Conservation (phyloP, 2,797 vertebrate species). For the Podarcis lilfordi region DNA sequence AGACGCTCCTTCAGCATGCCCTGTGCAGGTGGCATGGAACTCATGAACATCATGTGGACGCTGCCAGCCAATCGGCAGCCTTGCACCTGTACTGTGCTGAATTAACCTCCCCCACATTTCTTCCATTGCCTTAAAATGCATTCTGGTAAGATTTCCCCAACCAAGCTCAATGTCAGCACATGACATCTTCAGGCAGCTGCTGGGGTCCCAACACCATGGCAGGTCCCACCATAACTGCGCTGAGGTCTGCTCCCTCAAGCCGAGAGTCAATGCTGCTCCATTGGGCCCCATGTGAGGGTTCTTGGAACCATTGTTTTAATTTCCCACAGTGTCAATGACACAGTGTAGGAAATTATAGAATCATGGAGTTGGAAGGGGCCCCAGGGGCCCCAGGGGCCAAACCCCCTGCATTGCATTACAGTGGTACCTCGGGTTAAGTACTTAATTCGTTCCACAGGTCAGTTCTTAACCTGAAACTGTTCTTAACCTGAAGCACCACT, state of each 20-base stretch:
- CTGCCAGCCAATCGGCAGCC: not conserved
- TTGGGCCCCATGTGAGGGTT: not conserved
- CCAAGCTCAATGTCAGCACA: not conserved
- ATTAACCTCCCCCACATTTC: too few relatives aligned
- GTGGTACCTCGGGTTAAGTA: too few relatives aligned
- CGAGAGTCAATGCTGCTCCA: too few relatives aligned
- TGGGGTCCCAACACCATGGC: not conserved
- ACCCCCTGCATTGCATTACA: too few relatives aligned
- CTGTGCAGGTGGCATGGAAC: not conserved
- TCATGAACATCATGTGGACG: not conserved
- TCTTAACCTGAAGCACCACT: too few relatives aligned
- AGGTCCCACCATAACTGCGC: not conserved
- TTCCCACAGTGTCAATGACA: not conserved
- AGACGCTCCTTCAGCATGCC: too few relatives aligned
- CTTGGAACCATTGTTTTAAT: not conserved
- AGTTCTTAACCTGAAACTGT: too few relatives aligned
- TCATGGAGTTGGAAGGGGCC: too few relatives aligned
- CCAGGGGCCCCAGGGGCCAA: too few relatives aligned
- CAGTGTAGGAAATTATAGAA: not conserved
- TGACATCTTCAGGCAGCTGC: not conserved
- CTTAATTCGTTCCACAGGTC: too few relatives aligned
- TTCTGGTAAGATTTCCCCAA: not conserved
- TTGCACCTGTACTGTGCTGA: not conserved
- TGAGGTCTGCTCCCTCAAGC: not conserved
- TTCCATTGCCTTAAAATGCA: not conserved